phyloP scores from a whole-genome alignment of 2,888 invertebrate genomes.

The Zygothrica quintamaculata region DNA sequence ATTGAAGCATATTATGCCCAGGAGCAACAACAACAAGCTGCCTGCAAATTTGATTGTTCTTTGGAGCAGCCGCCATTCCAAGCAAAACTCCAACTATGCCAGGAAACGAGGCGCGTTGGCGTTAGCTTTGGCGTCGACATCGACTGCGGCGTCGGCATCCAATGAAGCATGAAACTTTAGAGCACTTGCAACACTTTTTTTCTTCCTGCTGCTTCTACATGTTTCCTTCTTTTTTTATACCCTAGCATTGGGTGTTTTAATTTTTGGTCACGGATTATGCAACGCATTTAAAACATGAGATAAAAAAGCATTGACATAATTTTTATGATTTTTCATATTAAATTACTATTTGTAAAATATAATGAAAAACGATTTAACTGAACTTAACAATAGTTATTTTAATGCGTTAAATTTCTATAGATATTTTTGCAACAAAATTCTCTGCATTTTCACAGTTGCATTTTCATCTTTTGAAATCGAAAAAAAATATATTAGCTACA shows the following conservation, averaged over 20 bases:
- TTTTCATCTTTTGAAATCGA: conserved; percentile 48
- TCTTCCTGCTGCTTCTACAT: conserved; percentile 24
- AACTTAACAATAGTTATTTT: no score
- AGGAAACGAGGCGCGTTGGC: conserved; percentile 3
- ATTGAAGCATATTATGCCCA: conserved; percentile 55
- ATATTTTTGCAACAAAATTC: conserved; percentile 20
- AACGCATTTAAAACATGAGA: no score
- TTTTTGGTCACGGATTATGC: no score
- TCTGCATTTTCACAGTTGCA: conserved; percentile 56
- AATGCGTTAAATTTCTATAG: no score
- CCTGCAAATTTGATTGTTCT: conserved; percentile 79
- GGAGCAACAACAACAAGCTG: conserved; percentile 55
- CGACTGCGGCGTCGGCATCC: conserved; percentile 54
- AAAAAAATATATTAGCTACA: conserved; percentile 71
- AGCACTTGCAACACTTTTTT: conserved; percentile 72
- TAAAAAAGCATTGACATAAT: no score
- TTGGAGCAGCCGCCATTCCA: conserved; percentile 41
- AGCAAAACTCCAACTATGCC: conserved; percentile 14
- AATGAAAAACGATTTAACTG: no score
- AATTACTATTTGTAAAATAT: no score
- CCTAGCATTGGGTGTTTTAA: background rate
- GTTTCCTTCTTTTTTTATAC: conserved; percentile 12
- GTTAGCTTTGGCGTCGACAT: conserved; percentile 25
- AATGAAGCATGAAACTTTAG: conserved; percentile 77
- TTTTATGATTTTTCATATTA: no score